Base-by-base conservation (phyloP, 2,888 invertebrate genomes). In the Periphyllus acericola region DNA sequence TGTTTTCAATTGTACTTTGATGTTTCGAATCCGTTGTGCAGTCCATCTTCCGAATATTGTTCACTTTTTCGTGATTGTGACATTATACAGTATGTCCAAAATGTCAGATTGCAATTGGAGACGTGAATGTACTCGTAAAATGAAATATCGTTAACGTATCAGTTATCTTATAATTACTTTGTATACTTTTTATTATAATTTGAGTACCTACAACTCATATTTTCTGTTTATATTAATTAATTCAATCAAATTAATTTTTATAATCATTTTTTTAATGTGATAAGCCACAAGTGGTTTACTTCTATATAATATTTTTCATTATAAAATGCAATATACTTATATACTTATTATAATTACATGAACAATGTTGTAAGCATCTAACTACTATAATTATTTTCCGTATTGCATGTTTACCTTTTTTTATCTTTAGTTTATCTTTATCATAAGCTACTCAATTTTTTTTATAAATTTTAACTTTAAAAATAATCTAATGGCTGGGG, bases 401-500 rank as follows among this genome's bases (percentile, higher is more conserved):
- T 66, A 29, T 71, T 71, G 82, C 71, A 82, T 71, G 68, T 71
- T 29, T 32, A 32, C 46, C 21, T 4, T 36, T 66, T 80, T 9
- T 66, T n/a, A 40, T 40, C n/a, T 66, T 34, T 68, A 66, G 66
- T 80, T 36, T 29, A 11, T 66, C 32, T 80, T 66, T n/a, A 80
- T 80, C 40, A n/a, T 80, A 66, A 66, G 34, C 36, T 80, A 32
- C 52, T 32, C 46, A 46, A 52, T 55, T 79, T 34, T 32, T 46
- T 46, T 76, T 46, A 46, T 36, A 46, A 78, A 8, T 79, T 34
- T 21, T 25, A 9, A 79, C 11, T 21, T 25, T 60, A 3, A 74
- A 55, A 34, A 82, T 36, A 0, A 82, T 25, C 5, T 32, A 21
- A 60, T 83, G 75, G 60, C 40, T 83, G 66, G 83, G 83, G 32